These are phyloP conservation scores for Drosophila atripex DNA, from an alignment of 2,888 invertebrate species.

Conservation along the genomic window DNA sequence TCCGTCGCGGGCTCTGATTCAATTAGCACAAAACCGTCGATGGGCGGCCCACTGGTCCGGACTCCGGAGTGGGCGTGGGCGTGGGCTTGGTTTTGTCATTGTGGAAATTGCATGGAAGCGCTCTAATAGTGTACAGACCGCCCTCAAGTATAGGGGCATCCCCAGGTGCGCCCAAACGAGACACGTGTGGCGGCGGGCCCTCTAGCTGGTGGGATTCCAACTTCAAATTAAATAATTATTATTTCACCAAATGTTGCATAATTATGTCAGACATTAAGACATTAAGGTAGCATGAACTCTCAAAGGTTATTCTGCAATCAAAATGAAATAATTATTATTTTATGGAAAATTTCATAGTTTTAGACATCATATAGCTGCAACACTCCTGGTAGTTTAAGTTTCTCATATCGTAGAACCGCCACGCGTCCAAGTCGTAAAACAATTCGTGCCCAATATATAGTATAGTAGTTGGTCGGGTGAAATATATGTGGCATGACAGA, in stretches of 20 bases:
- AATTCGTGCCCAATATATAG: constrained; percentile 44
- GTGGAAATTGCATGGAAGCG: constrained; percentile 26
- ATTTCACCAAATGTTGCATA: constrained; percentile 12
- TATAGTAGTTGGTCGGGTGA: constrained; percentile 26
- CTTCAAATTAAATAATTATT: constrained; percentile 34
- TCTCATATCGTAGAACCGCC: constrained; percentile 29
- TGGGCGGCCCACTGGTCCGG: constrained; percentile 5
- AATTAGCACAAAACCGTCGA: constrained; percentile 66
- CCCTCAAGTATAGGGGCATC: constrained; percentile 10
- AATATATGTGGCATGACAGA: constrained; percentile 24
- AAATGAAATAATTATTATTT: constrained; percentile 7
- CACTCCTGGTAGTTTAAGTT: constrained; percentile 1
- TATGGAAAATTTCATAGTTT: constrained; percentile 4
- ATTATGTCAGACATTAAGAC: background rate
- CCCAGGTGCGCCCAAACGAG: constrained; percentile 9
- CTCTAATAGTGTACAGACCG: constrained; percentile 26
- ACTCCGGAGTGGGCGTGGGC: background rate
- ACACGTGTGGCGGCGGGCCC: constrained; percentile 28
- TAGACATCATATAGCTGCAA: constrained; percentile 1
- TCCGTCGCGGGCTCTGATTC: constrained; percentile 67
- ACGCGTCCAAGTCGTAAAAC: constrained; percentile 50
- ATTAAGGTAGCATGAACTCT: background rate
- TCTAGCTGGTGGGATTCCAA: background rate
- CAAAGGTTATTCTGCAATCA: background rate
- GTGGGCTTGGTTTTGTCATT: constrained; percentile 15